Evolutionary conservation across 2,113 vertebrate genomes (phyloP).

Genomic region (Piprites chloris): DNA sequence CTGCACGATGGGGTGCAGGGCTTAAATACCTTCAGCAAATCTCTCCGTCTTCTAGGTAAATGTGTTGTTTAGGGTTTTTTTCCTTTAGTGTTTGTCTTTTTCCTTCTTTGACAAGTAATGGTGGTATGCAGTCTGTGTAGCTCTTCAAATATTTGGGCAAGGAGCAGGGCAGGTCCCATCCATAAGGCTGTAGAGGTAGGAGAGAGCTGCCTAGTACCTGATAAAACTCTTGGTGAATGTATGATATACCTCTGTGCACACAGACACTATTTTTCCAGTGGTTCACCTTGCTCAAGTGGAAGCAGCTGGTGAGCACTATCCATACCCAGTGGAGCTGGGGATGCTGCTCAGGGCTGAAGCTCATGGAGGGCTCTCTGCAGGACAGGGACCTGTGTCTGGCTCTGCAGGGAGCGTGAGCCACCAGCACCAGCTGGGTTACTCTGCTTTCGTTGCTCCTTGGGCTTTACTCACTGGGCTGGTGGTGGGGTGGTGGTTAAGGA

Average conservation of each 20-base stretch:
- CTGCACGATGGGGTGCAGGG: not conserved
- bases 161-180: not conserved
- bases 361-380: not conserved
- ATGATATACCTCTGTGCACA: not conserved
- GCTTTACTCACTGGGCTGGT: not conserved
- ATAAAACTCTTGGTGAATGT: not conserved
- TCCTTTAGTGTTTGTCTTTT: not conserved
- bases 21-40: not conserved
- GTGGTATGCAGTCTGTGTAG: not conserved
- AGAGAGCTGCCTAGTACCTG: not conserved
- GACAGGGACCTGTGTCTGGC: accelerated
- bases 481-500: not conserved
- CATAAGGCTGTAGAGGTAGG: not conserved
- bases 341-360: not conserved
- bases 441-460: not conserved
- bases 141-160: not conserved
- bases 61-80: not conserved
- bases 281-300: not conserved
- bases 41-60: not conserved
- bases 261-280: not conserved
- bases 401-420: not conserved
- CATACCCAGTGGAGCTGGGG: not conserved
- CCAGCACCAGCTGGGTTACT: not conserved
- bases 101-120: not conserved
- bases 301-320: not conserved